Conservation (phyloP, 2,888 invertebrate species). For the Brachynemurus nebulosus region DNA sequence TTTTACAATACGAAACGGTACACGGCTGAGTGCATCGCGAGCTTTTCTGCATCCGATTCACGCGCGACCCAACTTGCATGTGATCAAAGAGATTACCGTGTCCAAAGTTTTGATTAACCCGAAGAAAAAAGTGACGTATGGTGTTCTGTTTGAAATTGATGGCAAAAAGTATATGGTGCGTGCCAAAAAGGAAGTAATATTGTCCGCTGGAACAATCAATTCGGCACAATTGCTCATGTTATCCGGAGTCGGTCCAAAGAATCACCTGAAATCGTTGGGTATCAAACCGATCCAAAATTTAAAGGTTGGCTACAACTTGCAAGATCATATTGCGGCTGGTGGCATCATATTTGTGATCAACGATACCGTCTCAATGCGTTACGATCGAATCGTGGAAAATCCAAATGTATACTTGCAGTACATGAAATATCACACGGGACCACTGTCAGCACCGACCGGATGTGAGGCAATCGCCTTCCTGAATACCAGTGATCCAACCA, state of each 20-base stretch:
- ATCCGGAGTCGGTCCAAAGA: slow-evolving; percentile 64
- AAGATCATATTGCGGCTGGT: slow-evolving; percentile 82
- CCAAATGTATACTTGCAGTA: slow-evolving; percentile 74
- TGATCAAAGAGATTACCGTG: slow-evolving; percentile 66
- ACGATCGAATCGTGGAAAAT: slow-evolving; percentile 67
- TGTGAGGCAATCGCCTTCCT: slow-evolving; percentile 81
- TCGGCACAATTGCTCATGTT: slow-evolving; percentile 87
- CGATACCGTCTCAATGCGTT: slow-evolving; percentile 63
- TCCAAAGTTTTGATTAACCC: slow-evolving; percentile 56
- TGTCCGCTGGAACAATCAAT: slow-evolving; percentile 81
- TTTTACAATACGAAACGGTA: slow-evolving; percentile 71
- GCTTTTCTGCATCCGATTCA: slow-evolving; percentile 71
- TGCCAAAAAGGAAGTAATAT: slow-evolving; percentile 67
- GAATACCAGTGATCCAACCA: slow-evolving; percentile 76
- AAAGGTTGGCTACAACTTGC: slow-evolving; percentile 75
- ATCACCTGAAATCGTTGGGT: slow-evolving; percentile 56
- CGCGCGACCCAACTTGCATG: slow-evolving; percentile 64
- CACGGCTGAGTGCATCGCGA: slow-evolving; percentile 71
- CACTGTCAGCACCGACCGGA: slow-evolving; percentile 73
- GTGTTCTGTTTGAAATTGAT: slow-evolving; percentile 62
- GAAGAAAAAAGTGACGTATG: slow-evolving; percentile 52
- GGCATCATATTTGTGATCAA: slow-evolving; percentile 74
- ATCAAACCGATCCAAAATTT: slow-evolving; percentile 48
- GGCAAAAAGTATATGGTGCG: slow-evolving; percentile 45
- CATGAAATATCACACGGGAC: slow-evolving; percentile 68